These are phyloP conservation scores for Bombus balteatus DNA, from an alignment of 1,140 invertebrate species.

Conservation along the genomic window DNA sequence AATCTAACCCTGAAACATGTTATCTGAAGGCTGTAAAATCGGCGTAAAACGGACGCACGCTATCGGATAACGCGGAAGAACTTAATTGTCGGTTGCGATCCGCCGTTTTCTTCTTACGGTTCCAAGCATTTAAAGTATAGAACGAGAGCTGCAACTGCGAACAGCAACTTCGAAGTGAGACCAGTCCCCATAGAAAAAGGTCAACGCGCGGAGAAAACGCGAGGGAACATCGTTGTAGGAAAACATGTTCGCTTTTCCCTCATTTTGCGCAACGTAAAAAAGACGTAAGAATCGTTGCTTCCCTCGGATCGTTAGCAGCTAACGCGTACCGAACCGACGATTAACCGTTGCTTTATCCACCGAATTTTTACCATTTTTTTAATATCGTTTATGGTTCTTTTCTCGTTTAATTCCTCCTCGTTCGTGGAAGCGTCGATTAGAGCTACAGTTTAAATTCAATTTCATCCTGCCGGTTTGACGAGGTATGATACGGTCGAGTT, in stretches of 20 bases:
- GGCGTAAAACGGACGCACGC: neutral
- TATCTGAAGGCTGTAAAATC: neutral
- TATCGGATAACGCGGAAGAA: neutral
- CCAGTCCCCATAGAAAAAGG: no score
- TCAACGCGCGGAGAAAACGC: no score
- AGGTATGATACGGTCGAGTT: no score
- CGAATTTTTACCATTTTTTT: neutral
- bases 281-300: neutral
- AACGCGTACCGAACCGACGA: neutral
- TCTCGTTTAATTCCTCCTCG: no score
- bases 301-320: neutral
- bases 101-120: neutral
- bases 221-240: neutral
- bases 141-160: neutral
- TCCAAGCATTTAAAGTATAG: neutral
- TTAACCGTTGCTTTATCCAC: neutral
- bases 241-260: conserved; percentile 7
- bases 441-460: no score
- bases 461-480: no score
- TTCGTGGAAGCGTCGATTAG: no score
- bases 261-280: neutral
- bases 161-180: neutral
- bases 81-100: neutral
- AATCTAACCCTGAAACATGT: neutral
- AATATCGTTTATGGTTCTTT: no score